Evolutionary conservation across 2,113 vertebrate genomes (phyloP), one percentile per base, ranked within the genome.

Genomic region (Spizaetus ornatus): DNA sequence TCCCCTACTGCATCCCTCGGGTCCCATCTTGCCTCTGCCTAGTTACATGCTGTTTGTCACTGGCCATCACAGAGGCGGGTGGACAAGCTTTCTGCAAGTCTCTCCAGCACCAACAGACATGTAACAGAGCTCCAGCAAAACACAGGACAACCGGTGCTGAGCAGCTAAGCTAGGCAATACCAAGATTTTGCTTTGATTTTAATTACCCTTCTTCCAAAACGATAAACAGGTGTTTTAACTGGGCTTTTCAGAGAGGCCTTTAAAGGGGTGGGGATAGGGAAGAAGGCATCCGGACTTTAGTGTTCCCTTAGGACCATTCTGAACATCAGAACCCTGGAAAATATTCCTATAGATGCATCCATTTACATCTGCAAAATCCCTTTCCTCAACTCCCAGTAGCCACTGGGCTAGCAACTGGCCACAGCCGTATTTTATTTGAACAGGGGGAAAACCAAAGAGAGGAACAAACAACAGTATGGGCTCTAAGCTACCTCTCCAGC

Each of bases 1-100:
- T 56, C 27, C 25, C 17, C 58, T 34, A 0, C 29, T 8, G 27
- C 6, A 1, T 23, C n/a, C 26, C 47, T n/a, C 1, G 0, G 5
- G 14, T 65, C 31, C 21, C 42, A 45, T 20, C 27, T 36, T 62
- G 32, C 22, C 27, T 12, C 43, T 43, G 31, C 31, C 40, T 42
- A 7, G 16, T 27, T 63, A 12, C 61, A 67, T 0, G 0, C 6
- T 32, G 26, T 32, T 55, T 58, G 63, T 29, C 67, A 38, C 42
- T 6, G 31, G 26, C 31, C 56, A 36, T 8, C 47, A 18, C 36
- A 59, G 11, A 43, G 29, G 34, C 45, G 59, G 23, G 7, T 11
- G n/a, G 40, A 56, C 10, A 45, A 86, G 15, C 10, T 69, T 66
- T 65, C 38, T 71, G 38, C 38, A 42, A 10, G 1, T 42, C 31